Base-by-base conservation (phyloP, 2,888 invertebrate genomes). In the Acleris sparsana region DNA sequence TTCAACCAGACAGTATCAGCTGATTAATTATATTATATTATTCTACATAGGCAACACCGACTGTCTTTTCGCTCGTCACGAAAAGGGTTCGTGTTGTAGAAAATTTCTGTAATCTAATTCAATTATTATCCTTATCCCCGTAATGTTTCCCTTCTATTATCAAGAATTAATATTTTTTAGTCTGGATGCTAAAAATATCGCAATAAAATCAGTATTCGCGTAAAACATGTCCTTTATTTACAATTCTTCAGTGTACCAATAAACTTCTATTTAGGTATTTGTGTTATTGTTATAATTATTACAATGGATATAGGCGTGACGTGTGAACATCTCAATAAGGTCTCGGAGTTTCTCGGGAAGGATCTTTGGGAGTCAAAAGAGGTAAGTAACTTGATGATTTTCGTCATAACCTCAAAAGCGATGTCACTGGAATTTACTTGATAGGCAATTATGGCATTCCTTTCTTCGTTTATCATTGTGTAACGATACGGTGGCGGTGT, bases 21-120 rank as follows among this genome's bases (percentile, higher is more conserved):
- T 65, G 65, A 65, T 65, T 56, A 55, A 55, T 9, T 51, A 53
- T 44, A 29, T 60, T 46, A 16, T 51, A 25, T 25, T 18, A 3
- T 17, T 44, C 44, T 53, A 16, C 60, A 44, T 51, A 20, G 55
- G 66, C 61, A 66, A 62, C 61, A 59, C 68, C 71, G 73, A 70
- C 79, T 86, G 88, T 88, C 88, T 91, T 92, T 91, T 91, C 84
- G 91, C 90, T 90, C 82, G 89, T 92, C 92, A 92, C 90, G 87
- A 82, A 88, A 66, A 86, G 83, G 84, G 83, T 88, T 88, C 85
- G 81, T 83, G 85, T 85, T 82, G 74, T 79, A 87, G 82, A 82
- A 92, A 92, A 85, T 92, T 92, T 87, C 81, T 87, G 87, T 90
- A 88, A 85, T 86, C 76, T 86, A 87, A 89, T 88, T 87, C 82